Conservation (phyloP, 1,140 invertebrate genomes). For the Drosophila lacteicornis region DNA sequence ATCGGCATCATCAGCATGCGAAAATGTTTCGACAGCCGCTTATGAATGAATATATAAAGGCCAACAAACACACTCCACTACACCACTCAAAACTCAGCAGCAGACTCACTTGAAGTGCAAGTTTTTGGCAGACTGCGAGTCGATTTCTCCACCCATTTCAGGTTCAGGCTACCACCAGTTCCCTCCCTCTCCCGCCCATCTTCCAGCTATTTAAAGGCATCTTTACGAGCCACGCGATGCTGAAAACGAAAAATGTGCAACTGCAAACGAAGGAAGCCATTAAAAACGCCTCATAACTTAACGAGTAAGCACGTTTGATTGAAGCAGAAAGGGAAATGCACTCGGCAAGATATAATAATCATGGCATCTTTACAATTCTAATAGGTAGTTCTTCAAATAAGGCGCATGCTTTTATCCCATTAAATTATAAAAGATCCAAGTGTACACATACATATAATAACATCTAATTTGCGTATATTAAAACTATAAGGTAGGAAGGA, state of each 20-base stretch:
- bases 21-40: slow-evolving; percentile 57
- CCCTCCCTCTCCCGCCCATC: slow-evolving; percentile 1
- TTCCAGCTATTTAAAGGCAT: slow-evolving; percentile 69
- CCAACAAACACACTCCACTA: slow-evolving; percentile 42
- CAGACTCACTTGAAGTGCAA: slow-evolving; percentile 70
- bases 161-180: neutral
- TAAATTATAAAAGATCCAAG: slow-evolving; percentile 9
- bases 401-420: neutral
- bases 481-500: neutral
- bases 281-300: slow-evolving; percentile 44
- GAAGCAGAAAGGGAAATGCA: slow-evolving; percentile 31
- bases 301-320: slow-evolving; percentile 36
- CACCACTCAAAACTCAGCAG: slow-evolving; percentile 17
- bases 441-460: neutral
- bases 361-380: slow-evolving; percentile 24
- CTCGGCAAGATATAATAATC: slow-evolving; percentile 11
- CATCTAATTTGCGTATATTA: slow-evolving; percentile 2
- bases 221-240: slow-evolving; percentile 44
- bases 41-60: slow-evolving; percentile 73
- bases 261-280: slow-evolving; percentile 54
- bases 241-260: slow-evolving; percentile 51
- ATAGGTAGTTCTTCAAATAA: slow-evolving; percentile 3
- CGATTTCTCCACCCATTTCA: slow-evolving; percentile 25
- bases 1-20: slow-evolving; percentile 61
- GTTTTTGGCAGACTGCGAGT: slow-evolving; percentile 68